Evolutionary conservation across 2,888 invertebrate genomes (phyloP).

Genomic region (Tholera decimalis): DNA sequence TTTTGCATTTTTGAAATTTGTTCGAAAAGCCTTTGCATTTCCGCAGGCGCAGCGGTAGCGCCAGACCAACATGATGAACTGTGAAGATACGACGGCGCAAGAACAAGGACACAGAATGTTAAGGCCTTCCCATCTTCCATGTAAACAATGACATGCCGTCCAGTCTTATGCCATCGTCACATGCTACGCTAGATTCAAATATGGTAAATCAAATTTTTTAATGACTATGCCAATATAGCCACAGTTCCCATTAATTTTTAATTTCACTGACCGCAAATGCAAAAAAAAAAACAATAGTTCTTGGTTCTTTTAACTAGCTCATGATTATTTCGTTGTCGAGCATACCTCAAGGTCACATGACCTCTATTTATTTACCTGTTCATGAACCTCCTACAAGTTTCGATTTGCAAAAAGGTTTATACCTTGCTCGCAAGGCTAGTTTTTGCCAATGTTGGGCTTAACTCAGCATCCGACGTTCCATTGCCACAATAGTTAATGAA

Average conservation of each 20-base stretch:
- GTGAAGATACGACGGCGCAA: too few relatives aligned
- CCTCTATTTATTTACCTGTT: slow-evolving; percentile 39
- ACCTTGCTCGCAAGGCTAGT: neutral
- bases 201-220: neutral
- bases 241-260: neutral
- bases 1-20: too few relatives aligned
- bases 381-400: slow-evolving; percentile 16
- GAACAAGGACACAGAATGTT: too few relatives aligned
- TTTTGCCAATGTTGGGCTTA: neutral
- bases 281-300: slow-evolving; percentile 8
- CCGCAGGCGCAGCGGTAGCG: too few relatives aligned
- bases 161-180: neutral
- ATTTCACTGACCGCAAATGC: slow-evolving; percentile 16
- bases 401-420: neutral
- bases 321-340: slow-evolving; percentile 38
- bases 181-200: neutral
- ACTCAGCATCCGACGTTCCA: neutral
- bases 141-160: too few relatives aligned
- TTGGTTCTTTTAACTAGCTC: slow-evolving; percentile 12
- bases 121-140: neutral
- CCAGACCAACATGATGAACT: too few relatives aligned
- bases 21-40: too few relatives aligned
- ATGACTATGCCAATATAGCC: neutral
- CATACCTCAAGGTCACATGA: slow-evolving; percentile 39
- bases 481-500: slow-evolving; percentile 16